Evolutionary conservation across 1,140 invertebrate genomes (phyloP).

Genomic region (Gryllus bimaculatus): DNA sequence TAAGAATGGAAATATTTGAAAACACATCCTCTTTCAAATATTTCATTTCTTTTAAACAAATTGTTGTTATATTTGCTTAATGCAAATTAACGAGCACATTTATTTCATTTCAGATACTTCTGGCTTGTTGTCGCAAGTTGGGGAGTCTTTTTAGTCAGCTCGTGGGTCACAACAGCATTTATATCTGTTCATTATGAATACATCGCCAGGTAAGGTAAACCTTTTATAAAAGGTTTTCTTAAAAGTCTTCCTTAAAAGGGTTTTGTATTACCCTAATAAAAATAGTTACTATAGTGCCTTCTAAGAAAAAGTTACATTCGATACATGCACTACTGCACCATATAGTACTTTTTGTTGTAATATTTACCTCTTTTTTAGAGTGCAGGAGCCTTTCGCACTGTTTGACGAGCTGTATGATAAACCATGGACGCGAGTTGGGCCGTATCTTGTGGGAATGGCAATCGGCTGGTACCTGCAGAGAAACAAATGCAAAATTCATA

Average conservation of each 20-base stretch:
- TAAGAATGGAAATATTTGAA: too few species aligned
- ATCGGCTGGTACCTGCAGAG: conserved; percentile 64
- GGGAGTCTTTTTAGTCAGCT: conserved; percentile 51
- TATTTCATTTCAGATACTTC: conserved; percentile 39
- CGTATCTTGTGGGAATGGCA: conserved; percentile 68
- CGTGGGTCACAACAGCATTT: conserved; percentile 63
- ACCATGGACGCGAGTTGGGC: conserved; percentile 70
- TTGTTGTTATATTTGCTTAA: neutral
- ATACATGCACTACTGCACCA: too few species aligned
- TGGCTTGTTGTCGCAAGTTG: conserved; percentile 44
- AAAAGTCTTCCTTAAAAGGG: too few species aligned
- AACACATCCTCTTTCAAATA: too few species aligned
- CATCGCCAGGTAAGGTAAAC: conserved; percentile 49
- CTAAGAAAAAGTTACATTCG: too few species aligned
- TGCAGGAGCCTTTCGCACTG: conserved; percentile 69
- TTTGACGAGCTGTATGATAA: conserved; percentile 78
- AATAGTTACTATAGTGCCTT: too few species aligned
- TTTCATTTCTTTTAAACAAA: neutral
- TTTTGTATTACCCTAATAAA: too few species aligned
- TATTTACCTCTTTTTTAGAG: conserved; percentile 28
- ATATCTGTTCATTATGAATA: conserved; percentile 66
- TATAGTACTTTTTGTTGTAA: too few species aligned
- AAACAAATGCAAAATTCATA: conserved; percentile 52
- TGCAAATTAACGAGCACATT: neutral
- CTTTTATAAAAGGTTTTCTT: too few species aligned